Percentiles rank a stretch among this genome's conserved stretches.
Evolutionary conservation across 30 jellyfish, hydroid and myxozoan species (phyloP).

Genomic region (Sanderia malayensis): DNA sequence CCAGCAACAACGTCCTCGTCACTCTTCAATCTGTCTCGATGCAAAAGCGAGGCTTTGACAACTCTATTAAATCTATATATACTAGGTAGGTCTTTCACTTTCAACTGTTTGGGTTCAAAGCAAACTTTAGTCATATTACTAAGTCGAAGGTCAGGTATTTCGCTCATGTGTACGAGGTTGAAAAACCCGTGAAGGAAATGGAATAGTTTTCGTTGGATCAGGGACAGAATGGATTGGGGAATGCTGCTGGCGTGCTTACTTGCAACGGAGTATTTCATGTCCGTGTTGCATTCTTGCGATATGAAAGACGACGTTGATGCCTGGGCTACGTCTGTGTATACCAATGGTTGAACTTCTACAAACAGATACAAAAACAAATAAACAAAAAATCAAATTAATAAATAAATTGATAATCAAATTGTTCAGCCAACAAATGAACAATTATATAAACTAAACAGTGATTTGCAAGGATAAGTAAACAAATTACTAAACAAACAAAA

Average conservation of each 20-base stretch:
- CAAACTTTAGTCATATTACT: constrained; percentile 74
- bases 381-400: too few relatives aligned
- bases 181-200: constrained; percentile 70
- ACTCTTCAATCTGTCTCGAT: constrained; percentile 13
- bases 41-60: constrained; percentile 62
- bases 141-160: constrained; percentile 39
- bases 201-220: constrained; percentile 35
- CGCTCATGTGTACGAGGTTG: constrained; percentile 35
- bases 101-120: constrained; percentile 71
- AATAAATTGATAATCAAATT: too few relatives aligned
- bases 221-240: constrained; percentile 45
- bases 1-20: constrained; percentile 61
- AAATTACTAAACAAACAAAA: too few relatives aligned
- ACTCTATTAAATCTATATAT: constrained; percentile 57
- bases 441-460: too few relatives aligned
- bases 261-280: constrained; percentile 55
- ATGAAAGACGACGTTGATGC: constrained; percentile 82
- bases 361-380: too few relatives aligned
- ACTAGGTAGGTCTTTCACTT: constrained; percentile 51
- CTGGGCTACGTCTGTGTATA: constrained; percentile 60
- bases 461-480: too few relatives aligned
- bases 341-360: constrained; percentile 46
- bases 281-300: constrained; percentile 91
- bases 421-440: too few relatives aligned
- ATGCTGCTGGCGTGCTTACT: constrained; percentile 58